Conservation (phyloP, 2,113 vertebrate species). For the Accipiter virgatus region DNA sequence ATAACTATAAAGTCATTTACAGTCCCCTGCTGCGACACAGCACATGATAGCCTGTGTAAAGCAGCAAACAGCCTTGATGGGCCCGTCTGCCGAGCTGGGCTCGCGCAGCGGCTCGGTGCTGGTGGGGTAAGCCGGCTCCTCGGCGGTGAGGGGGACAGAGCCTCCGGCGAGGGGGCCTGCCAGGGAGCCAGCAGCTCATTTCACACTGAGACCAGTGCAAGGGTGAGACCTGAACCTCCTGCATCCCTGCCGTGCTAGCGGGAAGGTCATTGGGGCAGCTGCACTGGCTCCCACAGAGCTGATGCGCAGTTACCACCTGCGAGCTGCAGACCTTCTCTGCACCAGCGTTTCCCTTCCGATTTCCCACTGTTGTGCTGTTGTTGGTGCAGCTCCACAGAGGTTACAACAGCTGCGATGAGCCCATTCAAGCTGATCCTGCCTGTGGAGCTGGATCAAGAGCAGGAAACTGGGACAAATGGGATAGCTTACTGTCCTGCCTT, state of each 20-base stretch:
- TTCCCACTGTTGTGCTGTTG: accelerated
- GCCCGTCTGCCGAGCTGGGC: neutral
- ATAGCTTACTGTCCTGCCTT: neutral
- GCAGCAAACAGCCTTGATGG: neutral
- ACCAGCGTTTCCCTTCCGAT: accelerated
- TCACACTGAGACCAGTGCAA: accelerated
- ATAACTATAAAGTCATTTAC: constrained; percentile 66
- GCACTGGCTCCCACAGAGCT: accelerated
- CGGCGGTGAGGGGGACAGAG: neutral
- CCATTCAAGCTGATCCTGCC: neutral
- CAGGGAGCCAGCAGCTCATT: neutral
- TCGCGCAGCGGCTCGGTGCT: neutral
- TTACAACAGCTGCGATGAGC: accelerated
- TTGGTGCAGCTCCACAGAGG: neutral
- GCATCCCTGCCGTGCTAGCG: accelerated
- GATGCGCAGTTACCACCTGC: neutral
- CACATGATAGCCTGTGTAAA: constrained; percentile 11
- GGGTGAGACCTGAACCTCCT: accelerated
- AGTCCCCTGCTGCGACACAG: constrained; percentile 36
- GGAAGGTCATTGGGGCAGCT: neutral
- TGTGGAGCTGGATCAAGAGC: neutral
- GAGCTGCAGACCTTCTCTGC: neutral
- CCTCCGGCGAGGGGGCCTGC: accelerated
- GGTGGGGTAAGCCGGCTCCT: neutral
- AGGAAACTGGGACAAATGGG: accelerated